Conservation (phyloP, 2,113 vertebrate species). For the Neogobius melanostomus region DNA sequence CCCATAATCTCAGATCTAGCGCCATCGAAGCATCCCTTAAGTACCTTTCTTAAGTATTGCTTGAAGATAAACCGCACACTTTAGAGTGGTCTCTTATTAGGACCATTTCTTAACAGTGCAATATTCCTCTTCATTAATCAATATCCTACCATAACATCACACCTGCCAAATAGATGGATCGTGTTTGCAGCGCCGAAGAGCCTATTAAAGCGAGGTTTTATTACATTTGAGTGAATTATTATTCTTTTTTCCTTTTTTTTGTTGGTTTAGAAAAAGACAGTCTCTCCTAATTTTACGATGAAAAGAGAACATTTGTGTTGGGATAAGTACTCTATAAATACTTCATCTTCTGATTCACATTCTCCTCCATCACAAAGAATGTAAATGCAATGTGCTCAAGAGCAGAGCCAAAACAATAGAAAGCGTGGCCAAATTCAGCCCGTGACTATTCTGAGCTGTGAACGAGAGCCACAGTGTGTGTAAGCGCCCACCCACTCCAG, state of each 20-base stretch:
- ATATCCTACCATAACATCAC: not conserved
- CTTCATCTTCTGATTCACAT: slow-evolving; percentile 11
- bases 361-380: slow-evolving; percentile 32
- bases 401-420: slow-evolving; percentile 47
- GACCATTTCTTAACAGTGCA: not conserved
- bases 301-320: slow-evolving; percentile 1
- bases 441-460: slow-evolving; percentile 53
- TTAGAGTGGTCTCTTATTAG: slow-evolving; percentile 4
- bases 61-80: not conserved
- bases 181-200: slow-evolving; percentile 1
- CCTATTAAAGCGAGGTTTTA: not conserved
- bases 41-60: not conserved
- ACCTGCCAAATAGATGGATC: slow-evolving; percentile 4
- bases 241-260: too few relatives aligned
- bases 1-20: not conserved
- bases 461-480: slow-evolving; percentile 55
- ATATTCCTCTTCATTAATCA: slow-evolving; percentile 3
- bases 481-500: slow-evolving; percentile 54
- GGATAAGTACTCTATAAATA: not conserved
- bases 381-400: slow-evolving; percentile 31
- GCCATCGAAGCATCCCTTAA: not conserved
- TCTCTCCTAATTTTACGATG: not conserved
- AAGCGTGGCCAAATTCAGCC: slow-evolving; percentile 50
- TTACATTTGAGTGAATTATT: not conserved
- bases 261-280: not conserved